Evolutionary conservation across 2,888 invertebrate genomes (phyloP).

Genomic region (Siphonodentalium dalli): DNA sequence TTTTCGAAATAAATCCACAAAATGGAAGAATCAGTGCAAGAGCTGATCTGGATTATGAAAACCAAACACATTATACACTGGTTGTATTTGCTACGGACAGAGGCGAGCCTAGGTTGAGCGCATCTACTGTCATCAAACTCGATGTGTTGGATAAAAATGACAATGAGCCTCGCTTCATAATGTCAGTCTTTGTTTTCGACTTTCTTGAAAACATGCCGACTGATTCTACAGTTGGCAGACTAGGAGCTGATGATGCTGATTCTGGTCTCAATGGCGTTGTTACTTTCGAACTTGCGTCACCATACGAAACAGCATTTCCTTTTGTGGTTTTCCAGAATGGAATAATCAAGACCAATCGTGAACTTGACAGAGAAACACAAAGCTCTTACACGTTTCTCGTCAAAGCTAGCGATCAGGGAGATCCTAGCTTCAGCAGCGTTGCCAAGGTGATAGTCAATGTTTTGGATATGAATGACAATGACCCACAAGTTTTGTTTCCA

Average conservation of each 20-base stretch:
- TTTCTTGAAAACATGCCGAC: conserved; percentile 27
- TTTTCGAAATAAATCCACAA: conserved; percentile 17
- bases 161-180: conserved; percentile 22
- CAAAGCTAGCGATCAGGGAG: conserved; percentile 32
- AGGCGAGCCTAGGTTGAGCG: conserved; percentile 18
- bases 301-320: conserved; percentile 21
- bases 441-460: conserved; percentile 35
- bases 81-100: conserved; percentile 25
- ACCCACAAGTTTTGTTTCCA: conserved; percentile 51
- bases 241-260: conserved; percentile 27
- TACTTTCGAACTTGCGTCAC: conserved; percentile 23
- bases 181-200: conserved; percentile 20
- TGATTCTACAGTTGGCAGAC: conserved; percentile 16
- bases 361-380: conserved; percentile 30
- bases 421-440: conserved; percentile 23
- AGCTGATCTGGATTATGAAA: conserved; percentile 27
- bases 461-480: conserved; percentile 55
- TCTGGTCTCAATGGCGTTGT: conserved; percentile 23
- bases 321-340: conserved; percentile 34
- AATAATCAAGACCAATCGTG: conserved; percentile 26
- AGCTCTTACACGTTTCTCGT: conserved; percentile 34
- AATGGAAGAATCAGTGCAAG: conserved; percentile 20
- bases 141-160: conserved; percentile 30
- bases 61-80: conserved; percentile 17
- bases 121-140: conserved; percentile 22